Conservation (phyloP, 2,888 invertebrate species). For the Sphecodes monilicornis region DNA sequence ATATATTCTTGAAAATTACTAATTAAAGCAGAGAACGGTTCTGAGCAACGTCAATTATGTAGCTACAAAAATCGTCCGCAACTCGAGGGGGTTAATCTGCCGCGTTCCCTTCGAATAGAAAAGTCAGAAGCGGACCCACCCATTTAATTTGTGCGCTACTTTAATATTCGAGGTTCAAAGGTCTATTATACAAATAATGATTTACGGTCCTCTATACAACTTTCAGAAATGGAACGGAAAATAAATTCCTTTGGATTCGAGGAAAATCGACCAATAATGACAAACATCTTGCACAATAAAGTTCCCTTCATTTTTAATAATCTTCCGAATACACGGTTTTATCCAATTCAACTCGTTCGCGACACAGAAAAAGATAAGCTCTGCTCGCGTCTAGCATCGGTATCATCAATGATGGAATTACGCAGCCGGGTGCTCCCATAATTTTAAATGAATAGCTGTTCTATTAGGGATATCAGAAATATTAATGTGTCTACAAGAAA, state of each 20-base stretch:
- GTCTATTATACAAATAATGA: background rate
- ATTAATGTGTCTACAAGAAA: no score
- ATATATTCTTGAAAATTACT: no score
- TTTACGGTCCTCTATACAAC: background rate
- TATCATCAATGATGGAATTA: conserved; percentile 29
- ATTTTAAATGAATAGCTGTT: no score
- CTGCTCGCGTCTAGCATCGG: background rate
- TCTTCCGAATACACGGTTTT: background rate
- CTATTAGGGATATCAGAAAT: no score
- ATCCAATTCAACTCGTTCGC: background rate
- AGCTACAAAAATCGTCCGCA: no score
- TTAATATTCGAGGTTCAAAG: background rate
- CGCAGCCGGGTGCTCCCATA: conserved; percentile 8
- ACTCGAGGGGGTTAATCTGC: no score
- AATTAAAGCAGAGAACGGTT: no score
- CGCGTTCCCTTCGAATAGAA: no score
- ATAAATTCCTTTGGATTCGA: background rate
- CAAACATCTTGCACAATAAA: background rate
- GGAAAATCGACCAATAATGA: background rate
- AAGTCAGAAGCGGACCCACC: no score
- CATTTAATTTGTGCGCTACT: background rate
- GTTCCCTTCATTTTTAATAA: background rate
- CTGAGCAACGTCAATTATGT: no score
- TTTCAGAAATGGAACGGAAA: background rate
- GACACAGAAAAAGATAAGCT: background rate